Evolutionary conservation across 2,797 vertebrate genomes (phyloP).

Genomic region (Liparis tanakae): DNA sequence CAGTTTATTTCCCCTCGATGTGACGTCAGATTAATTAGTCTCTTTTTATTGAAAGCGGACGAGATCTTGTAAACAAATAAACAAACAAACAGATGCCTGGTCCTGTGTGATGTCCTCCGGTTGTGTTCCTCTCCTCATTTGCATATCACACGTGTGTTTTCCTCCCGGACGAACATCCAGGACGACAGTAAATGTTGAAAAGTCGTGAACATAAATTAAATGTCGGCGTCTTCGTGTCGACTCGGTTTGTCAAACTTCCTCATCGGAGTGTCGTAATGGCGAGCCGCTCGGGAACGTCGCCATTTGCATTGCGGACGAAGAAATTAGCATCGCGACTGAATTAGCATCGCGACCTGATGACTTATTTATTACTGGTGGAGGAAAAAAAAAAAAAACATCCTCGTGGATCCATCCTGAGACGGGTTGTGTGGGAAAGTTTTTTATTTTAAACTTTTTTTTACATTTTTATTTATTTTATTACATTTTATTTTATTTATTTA

Average conservation of each 20-base stretch:
- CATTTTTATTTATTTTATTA: too few relatives aligned
- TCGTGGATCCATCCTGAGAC: neutral
- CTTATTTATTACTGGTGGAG: slow-evolving; percentile 24
- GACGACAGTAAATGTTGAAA: slow-evolving; percentile 73
- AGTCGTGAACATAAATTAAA: slow-evolving; percentile 68
- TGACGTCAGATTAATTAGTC: slow-evolving; percentile 61
- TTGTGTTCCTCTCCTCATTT: slow-evolving; percentile 75
- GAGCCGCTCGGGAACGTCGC: slow-evolving; percentile 36
- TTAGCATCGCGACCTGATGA: slow-evolving; percentile 10
- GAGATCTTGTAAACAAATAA: slow-evolving; percentile 48
- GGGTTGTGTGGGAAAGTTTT: neutral
- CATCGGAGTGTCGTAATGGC: slow-evolving; percentile 62
- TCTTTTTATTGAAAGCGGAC: slow-evolving; percentile 48
- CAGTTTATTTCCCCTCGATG: slow-evolving; percentile 54
- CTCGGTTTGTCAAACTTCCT: slow-evolving; percentile 54
- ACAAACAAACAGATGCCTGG: slow-evolving; percentile 64
- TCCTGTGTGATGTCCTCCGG: slow-evolving; percentile 71
- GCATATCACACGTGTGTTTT: slow-evolving; percentile 70
- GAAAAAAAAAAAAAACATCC: neutral
- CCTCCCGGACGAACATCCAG: slow-evolving; percentile 64
- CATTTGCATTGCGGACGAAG: slow-evolving; percentile 29
- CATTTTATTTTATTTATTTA: too few relatives aligned
- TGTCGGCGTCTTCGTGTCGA: slow-evolving; percentile 55
- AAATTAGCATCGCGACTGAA: slow-evolving; percentile 14
- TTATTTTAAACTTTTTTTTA: too few relatives aligned